phyloP scores from a whole-genome alignment of 2,113 vertebrate species.

The Limnothrissa miodon region DNA sequence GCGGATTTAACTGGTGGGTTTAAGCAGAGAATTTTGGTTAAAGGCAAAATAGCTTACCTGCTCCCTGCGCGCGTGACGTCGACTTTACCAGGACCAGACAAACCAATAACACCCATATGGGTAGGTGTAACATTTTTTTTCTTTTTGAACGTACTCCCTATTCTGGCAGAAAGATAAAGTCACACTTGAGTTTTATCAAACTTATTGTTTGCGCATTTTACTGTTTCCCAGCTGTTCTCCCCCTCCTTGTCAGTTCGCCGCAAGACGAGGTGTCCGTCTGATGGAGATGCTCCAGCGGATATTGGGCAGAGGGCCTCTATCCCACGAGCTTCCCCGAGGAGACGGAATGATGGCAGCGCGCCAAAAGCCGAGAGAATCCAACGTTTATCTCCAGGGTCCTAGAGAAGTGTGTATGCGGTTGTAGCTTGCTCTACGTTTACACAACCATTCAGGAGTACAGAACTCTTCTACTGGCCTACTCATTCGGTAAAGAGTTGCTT shows the following conservation, averaged over 20 bases:
- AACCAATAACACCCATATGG: background rate
- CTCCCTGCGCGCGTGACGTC: background rate
- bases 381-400: background rate
- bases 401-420: background rate
- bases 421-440: no score
- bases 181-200: background rate
- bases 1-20: no score
- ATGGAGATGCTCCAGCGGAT: constrained; percentile 13
- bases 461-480: no score
- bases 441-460: no score
- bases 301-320: background rate
- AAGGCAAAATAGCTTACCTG: background rate
- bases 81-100: background rate
- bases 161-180: background rate
- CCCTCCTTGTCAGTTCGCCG: background rate
- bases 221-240: background rate
- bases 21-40: no score
- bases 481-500: no score
- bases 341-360: constrained; percentile 3
- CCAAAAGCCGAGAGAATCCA: background rate
- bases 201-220: background rate
- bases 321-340: constrained; percentile 1
- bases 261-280: background rate
- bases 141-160: background rate
- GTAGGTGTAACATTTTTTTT: background rate